Evolutionary conservation across 2,113 vertebrate genomes (phyloP), one percentile per base, ranked within the genome.

Genomic region (Corythaeola cristata): DNA sequence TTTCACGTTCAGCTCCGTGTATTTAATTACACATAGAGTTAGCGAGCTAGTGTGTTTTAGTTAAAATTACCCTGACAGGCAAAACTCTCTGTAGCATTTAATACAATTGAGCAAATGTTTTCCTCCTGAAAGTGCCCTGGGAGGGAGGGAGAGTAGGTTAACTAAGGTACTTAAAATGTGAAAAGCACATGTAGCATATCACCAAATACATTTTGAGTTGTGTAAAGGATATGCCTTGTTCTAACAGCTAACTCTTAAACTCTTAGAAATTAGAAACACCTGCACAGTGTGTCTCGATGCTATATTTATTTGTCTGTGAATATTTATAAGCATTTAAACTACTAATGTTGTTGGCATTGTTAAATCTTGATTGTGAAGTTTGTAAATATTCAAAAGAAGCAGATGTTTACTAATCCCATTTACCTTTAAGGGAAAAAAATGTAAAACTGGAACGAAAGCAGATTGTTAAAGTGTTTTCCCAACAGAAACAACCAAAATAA

Each of bases 301-400:
- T 91, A 5, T 93, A 95, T 96, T 97, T 97, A 94, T 95, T 96
- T 94, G 53, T 96, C 89, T 72, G 85, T 93, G 95, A 96, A 95
- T 97, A 97, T 95, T 94, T 97, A 95, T 96, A 95, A 88, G 93
- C 80, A 89, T 85, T 95, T 94, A 95, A 88, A 71, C 76, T 84
- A 44, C 90, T 88, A 71, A 93, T 90, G 93, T 93, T 79, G 94
- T 94, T 94, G 89, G 96, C 89, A 76, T 72, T 47, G 94, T 91
- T 97, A 90, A 85, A 91, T 78, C 83, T 95, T 79, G 47, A 85
- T 80, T 74, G 75, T 89, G 78, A 96, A 97, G 96, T 97, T 96
- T 98, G 97, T 97, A 98, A 98, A 98, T 97, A 97, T 81, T 97
- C 90, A 95, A 96, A 97, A 95, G 94, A 96, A 95, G 78, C 96